Evolutionary conservation across 1,140 invertebrate species (phyloP).

Genomic region (Trachymyrmex cornetzi): DNA sequence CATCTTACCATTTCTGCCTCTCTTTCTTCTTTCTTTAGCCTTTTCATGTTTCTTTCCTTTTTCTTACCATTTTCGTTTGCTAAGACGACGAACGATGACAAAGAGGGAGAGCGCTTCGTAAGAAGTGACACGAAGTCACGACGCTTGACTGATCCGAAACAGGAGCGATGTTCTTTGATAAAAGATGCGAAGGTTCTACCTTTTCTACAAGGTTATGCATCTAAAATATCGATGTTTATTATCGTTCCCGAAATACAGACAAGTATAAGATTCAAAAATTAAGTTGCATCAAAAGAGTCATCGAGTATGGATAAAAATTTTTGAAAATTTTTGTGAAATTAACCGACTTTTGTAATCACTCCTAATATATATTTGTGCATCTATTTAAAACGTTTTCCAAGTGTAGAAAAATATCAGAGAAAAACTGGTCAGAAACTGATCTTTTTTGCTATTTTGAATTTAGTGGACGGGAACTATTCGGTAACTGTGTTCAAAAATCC

Average conservation of each 20-base stretch:
- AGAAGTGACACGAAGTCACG: slow-evolving; percentile 48
- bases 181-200: background rate
- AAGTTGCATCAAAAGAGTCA: too few species aligned
- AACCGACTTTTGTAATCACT: too few species aligned
- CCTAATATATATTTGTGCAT: too few species aligned
- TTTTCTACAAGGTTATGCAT: background rate
- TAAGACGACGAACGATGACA: slow-evolving; percentile 71
- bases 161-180: slow-evolving; percentile 27
- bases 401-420: too few species aligned
- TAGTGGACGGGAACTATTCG: too few species aligned
- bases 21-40: slow-evolving; percentile 53
- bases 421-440: too few species aligned
- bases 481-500: too few species aligned
- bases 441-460: too few species aligned
- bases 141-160: slow-evolving; percentile 31
- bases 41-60: slow-evolving; percentile 52
- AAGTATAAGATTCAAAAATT: background rate
- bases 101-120: slow-evolving; percentile 52
- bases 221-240: background rate
- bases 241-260: background rate
- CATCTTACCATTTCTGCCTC: slow-evolving; percentile 42
- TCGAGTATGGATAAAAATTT: too few species aligned
- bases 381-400: too few species aligned
- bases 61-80: slow-evolving; percentile 41
- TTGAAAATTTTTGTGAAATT: too few species aligned